Conservation (phyloP, 1,140 invertebrate species). For the Zophobas atratus region DNA sequence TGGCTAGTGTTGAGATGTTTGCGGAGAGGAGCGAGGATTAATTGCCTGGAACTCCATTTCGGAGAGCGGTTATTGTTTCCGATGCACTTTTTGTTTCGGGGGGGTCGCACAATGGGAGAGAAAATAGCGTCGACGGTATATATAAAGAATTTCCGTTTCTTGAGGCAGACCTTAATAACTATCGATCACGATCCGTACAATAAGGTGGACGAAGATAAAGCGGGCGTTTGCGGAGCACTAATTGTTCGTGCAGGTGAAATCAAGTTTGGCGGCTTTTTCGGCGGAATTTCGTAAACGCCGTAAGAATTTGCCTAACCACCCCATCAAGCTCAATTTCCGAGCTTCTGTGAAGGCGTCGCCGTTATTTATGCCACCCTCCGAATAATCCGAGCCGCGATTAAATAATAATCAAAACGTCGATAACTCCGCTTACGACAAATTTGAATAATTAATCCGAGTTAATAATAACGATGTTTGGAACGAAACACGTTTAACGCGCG, state of each 20-base stretch:
- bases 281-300: slow-evolving; percentile 1
- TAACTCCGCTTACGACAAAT: slow-evolving; percentile 27
- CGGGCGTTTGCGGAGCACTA: no score
- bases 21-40: not conserved
- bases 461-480: slow-evolving; percentile 17
- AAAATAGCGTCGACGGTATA: not conserved
- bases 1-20: not conserved
- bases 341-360: slow-evolving; percentile 7
- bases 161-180: slow-evolving; percentile 14
- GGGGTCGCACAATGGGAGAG: not conserved
- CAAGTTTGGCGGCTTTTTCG: not conserved
- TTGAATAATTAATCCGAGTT: slow-evolving; percentile 32
- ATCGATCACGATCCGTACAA: slow-evolving; percentile 9
- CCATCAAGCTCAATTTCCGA: slow-evolving; percentile 27
- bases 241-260: no score
- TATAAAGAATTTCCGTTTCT: slow-evolving; percentile 26
- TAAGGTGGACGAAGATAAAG: not conserved
- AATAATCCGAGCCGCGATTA: slow-evolving; percentile 22
- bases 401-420: slow-evolving; percentile 37
- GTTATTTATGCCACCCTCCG: slow-evolving; percentile 11
- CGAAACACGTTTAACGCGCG: slow-evolving; percentile 1
- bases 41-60: slow-evolving; percentile 5
- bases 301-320: not conserved
- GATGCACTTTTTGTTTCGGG: slow-evolving; percentile 18
- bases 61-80: slow-evolving; percentile 10